Evolutionary conservation across 2,888 invertebrate genomes (phyloP).

Genomic region (Cordilura impudica): DNA sequence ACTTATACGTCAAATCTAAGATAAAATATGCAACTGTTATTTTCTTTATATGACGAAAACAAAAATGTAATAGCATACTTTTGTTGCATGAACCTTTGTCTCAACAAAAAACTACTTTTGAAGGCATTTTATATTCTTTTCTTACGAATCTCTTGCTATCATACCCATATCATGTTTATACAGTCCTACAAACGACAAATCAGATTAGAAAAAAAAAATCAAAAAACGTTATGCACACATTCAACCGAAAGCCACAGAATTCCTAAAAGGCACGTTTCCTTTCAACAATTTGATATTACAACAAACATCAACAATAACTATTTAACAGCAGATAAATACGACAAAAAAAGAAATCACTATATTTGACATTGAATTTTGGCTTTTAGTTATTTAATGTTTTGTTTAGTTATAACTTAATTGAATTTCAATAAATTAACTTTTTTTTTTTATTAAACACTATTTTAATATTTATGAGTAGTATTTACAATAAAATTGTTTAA

Average conservation of each 20-base stretch:
- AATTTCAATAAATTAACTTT: slow-evolving; percentile 15
- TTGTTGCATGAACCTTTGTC: too few species aligned
- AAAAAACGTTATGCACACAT: not conserved
- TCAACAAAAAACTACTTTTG: too few species aligned
- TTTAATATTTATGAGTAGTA: slow-evolving; percentile 8
- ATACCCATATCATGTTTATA: too few species aligned
- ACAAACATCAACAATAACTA: slow-evolving; percentile 31
- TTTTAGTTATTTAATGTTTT: slow-evolving; percentile 38
- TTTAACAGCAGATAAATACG: not conserved
- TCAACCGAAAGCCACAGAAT: slow-evolving; percentile 42
- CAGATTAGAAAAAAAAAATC: not conserved
- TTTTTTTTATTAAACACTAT: slow-evolving; percentile 27
- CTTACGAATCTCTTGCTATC: too few species aligned
- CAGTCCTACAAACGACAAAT: slow-evolving; percentile 9
- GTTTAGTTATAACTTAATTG: slow-evolving; percentile 29
- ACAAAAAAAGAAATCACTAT: slow-evolving; percentile 11
- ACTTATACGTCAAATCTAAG: not conserved
- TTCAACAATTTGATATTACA: slow-evolving; percentile 53
- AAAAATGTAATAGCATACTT: too few species aligned
- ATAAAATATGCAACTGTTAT: too few species aligned
- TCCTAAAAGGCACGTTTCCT: slow-evolving; percentile 57
- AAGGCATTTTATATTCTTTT: too few species aligned
- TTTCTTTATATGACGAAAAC: too few species aligned
- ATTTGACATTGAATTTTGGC: slow-evolving; percentile 48
- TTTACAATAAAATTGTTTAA: slow-evolving; percentile 15